Percentiles rank a stretch among this genome's conserved stretches.
Conservation (phyloP, 2,797 vertebrate genomes). For the Antrozous pallidus region DNA sequence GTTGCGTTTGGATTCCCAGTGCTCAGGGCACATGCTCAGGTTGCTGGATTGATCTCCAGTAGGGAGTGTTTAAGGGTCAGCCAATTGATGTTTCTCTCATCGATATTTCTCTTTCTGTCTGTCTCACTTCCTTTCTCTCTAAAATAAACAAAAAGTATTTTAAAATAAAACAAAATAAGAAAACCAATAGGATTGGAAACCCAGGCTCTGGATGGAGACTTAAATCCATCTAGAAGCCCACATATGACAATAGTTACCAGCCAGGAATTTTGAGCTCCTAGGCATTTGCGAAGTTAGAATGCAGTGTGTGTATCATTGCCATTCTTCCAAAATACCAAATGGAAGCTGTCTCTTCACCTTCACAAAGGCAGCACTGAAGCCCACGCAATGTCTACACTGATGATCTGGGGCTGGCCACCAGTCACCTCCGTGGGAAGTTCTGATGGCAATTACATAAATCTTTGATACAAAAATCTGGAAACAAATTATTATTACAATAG, state of each 20-base stretch:
- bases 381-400: too few relatives aligned
- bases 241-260: neutral
- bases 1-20: too few relatives aligned
- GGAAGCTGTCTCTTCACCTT: neutral
- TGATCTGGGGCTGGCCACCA: neutral
- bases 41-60: too few relatives aligned
- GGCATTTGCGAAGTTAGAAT: neutral
- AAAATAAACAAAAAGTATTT: too few relatives aligned
- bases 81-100: too few relatives aligned
- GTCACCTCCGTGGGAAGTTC: neutral
- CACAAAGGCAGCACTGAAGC: neutral
- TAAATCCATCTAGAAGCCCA: neutral
- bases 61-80: too few relatives aligned
- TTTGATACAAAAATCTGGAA: neutral
- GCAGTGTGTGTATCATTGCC: too few relatives aligned
- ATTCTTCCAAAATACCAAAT: neutral
- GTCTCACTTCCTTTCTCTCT: too few relatives aligned
- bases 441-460: neutral
- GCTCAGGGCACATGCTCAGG: too few relatives aligned
- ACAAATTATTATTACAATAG: neutral
- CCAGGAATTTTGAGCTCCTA: neutral
- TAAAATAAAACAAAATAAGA: neutral
- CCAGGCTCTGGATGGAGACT: neutral
- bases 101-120: too few relatives aligned
- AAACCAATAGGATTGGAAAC: neutral